Evolutionary conservation across 2,888 invertebrate species (phyloP).

Genomic region (Caenorhabditis imperialis): DNA sequence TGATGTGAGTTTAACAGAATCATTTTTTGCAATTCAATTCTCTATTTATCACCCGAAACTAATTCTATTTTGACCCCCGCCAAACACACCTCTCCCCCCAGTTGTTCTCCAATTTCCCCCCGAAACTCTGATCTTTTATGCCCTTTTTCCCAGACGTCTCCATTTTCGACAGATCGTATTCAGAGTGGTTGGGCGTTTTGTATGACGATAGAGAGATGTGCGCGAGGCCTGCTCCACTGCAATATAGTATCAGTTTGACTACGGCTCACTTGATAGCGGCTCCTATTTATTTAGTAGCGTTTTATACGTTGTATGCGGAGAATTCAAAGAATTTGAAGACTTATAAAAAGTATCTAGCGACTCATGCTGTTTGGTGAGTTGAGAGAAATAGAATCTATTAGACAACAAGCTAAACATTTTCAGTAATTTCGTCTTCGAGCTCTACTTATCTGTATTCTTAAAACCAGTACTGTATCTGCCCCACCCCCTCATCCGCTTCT

Average conservation of each 20-base stretch:
- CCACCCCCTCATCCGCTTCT: constrained; percentile 22
- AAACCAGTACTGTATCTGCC: constrained; percentile 41
- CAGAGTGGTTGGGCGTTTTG: constrained; percentile 30
- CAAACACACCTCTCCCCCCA: too few relatives aligned
- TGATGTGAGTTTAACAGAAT: too few relatives aligned
- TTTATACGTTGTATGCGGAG: constrained; percentile 34
- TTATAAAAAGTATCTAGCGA: constrained; percentile 33
- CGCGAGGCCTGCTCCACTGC: constrained; percentile 23
- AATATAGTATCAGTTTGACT: constrained; percentile 29
- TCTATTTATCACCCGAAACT: too few relatives aligned
- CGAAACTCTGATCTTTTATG: constrained; percentile 6
- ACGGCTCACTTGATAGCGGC: constrained; percentile 37
- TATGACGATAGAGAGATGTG: constrained; percentile 44
- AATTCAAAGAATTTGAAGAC: constrained; percentile 24
- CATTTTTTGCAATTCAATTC: too few relatives aligned
- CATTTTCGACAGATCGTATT: constrained; percentile 10
- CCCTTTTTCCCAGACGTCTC: constrained; percentile 43
- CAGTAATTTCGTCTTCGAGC: constrained; percentile 40
- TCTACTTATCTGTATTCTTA: constrained; percentile 28
- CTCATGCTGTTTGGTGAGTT: constrained; percentile 30
- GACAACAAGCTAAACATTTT: not conserved
- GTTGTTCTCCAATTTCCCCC: too few relatives aligned
- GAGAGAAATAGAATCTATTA: not conserved
- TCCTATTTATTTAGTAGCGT: constrained; percentile 36
- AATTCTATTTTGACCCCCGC: too few relatives aligned